Percentiles rank a stretch among this genome's conserved stretches.
phyloP scores from a whole-genome alignment of 2,797 vertebrate species.

The Neoniphon sammara region DNA sequence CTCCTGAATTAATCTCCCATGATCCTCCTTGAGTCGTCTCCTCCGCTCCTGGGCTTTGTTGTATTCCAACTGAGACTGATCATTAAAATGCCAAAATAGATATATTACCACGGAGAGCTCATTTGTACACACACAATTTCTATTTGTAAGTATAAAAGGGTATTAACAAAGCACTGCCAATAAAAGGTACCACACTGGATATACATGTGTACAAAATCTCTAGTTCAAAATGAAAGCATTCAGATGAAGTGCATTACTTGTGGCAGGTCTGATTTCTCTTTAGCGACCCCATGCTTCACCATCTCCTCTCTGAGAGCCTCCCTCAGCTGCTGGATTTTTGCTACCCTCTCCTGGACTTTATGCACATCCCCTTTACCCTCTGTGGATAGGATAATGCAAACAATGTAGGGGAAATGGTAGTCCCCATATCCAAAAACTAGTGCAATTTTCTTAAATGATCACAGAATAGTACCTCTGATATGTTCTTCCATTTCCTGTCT shows the following conservation, averaged over 20 bases:
- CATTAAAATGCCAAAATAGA: slow-evolving; percentile 67
- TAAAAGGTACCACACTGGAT: slow-evolving; percentile 26
- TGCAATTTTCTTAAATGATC: not conserved
- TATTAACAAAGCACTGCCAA: slow-evolving; percentile 40
- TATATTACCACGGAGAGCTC: slow-evolving; percentile 25
- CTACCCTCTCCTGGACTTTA: slow-evolving; percentile 74
- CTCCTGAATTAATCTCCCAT: slow-evolving; percentile 81
- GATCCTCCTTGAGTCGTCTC: slow-evolving; percentile 82
- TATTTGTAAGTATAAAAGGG: slow-evolving; percentile 40
- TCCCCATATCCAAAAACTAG: not conserved
- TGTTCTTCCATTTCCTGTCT: slow-evolving; percentile 82
- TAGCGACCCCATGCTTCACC: slow-evolving; percentile 30
- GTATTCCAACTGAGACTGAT: slow-evolving; percentile 77
- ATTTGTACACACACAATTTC: slow-evolving; percentile 38
- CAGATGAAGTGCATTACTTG: slow-evolving; percentile 50
- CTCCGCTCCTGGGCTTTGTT: slow-evolving; percentile 82
- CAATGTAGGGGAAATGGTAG: not conserved
- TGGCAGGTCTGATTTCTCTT: slow-evolving; percentile 59
- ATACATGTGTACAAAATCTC: not conserved
- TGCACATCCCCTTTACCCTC: slow-evolving; percentile 77
- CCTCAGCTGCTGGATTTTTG: slow-evolving; percentile 79
- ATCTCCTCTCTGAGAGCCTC: slow-evolving; percentile 75
- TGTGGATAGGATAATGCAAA: slow-evolving; percentile 48
- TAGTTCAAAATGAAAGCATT: not conserved
- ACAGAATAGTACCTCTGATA: slow-evolving; percentile 73